These are phyloP conservation scores for Auanema freiburgensis DNA, from an alignment of 2,888 invertebrate genomes.

Conservation along the genomic window DNA sequence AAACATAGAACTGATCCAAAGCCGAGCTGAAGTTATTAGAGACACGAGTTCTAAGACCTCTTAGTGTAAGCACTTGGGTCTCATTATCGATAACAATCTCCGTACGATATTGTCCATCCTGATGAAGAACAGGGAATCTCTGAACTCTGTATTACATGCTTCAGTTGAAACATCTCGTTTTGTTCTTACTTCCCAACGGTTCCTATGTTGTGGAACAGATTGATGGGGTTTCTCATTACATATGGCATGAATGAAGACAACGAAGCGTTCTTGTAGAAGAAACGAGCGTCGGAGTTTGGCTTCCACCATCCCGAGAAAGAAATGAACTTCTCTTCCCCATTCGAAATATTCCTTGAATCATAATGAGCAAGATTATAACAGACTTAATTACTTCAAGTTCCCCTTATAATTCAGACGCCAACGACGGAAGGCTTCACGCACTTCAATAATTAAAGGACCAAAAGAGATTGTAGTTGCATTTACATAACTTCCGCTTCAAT, in stretches of 20 bases:
- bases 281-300: conserved; percentile 36
- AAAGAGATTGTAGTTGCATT: conserved; percentile 17
- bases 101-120: no score
- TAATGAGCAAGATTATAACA: neutral
- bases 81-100: conserved; percentile 3
- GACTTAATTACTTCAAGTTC: conserved; percentile 28
- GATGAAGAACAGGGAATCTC: no score
- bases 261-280: conserved; percentile 30
- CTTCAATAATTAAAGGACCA: conserved; percentile 41
- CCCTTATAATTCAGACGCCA: conserved; percentile 51
- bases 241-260: neutral
- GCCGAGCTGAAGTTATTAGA: neutral
- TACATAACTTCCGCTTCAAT: neutral
- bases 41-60: neutral
- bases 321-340: conserved; percentile 20
- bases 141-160: no score
- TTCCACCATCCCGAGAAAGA: conserved; percentile 46
- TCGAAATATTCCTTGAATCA: neutral
- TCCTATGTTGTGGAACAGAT: no score
- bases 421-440: conserved; percentile 45
- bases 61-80: conserved; percentile 6
- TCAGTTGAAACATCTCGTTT: no score
- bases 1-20: conserved; percentile 17
- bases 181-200: no score
- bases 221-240: no score